Conservation (phyloP, 2,113 vertebrate genomes). For the Myanophis thanlyinensis region DNA sequence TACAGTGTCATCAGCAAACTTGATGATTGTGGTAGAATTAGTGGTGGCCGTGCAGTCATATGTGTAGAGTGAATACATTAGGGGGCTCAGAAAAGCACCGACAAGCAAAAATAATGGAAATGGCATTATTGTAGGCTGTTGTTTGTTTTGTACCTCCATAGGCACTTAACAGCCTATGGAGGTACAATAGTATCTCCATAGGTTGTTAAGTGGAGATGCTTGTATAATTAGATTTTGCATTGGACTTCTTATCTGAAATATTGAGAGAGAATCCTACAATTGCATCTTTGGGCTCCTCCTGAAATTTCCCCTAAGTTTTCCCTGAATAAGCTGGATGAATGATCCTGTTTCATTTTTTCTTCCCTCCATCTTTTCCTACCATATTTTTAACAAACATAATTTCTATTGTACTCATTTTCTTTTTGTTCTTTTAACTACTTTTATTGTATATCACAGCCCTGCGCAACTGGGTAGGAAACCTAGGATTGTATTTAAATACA, state of each 20-base stretch:
- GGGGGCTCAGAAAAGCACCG: no score
- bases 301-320: not conserved
- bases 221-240: not conserved
- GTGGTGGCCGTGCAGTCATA: no score
- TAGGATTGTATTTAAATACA: not conserved
- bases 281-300: not conserved
- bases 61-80: no score
- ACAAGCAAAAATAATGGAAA: constrained; percentile 4
- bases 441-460: not conserved
- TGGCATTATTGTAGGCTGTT: not conserved
- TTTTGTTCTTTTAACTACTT: not conserved
- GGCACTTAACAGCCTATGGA: no score
- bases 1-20: no score
- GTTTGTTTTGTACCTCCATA: no score
- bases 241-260: not conserved
- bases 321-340: not conserved
- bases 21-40: no score
- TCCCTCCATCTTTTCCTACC: not conserved
- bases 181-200: no score
- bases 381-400: not conserved
- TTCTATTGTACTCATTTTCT: not conserved
- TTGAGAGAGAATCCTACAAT: not conserved
- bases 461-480: not conserved
- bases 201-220: accelerated
- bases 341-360: not conserved